Percentiles rank a stretch among this genome's conserved stretches.
Evolutionary conservation across 2,797 vertebrate genomes (phyloP).

Genomic region (Champsocephalus esox): DNA sequence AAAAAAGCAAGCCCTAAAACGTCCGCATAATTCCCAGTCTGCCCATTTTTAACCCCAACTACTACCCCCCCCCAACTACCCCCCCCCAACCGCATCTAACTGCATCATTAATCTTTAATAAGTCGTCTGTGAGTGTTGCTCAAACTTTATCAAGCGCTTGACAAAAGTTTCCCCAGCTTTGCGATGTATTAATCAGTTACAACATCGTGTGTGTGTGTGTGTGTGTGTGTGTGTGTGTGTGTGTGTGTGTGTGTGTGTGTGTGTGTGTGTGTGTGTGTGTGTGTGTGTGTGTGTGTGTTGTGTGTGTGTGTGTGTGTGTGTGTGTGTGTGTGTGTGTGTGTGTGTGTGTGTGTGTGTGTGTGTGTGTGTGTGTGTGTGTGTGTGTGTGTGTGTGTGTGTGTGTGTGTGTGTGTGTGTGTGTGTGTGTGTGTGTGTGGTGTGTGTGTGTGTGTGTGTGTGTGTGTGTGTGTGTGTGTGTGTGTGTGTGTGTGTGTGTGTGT

Average conservation of each 20-base stretch:
- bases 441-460: too few relatives aligned
- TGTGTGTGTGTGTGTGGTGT: too few relatives aligned
- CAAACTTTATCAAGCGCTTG: constrained; percentile 26
- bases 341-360: too few relatives aligned
- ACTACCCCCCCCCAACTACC: too few relatives aligned
- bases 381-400: too few relatives aligned
- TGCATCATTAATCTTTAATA: constrained; percentile 65
- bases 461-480: constrained; percentile 13
- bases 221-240: constrained; percentile 22
- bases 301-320: too few relatives aligned
- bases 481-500: constrained; percentile 26
- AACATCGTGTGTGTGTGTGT: too few relatives aligned
- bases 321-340: too few relatives aligned
- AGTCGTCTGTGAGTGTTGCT: constrained; percentile 27
- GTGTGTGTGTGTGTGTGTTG: background rate
- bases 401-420: too few relatives aligned
- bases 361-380: too few relatives aligned
- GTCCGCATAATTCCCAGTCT: constrained; percentile 23
- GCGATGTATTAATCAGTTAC: constrained; percentile 10
- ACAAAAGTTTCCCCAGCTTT: constrained; percentile 17
- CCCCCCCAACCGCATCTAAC: constrained; percentile 13
- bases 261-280: constrained; percentile 1
- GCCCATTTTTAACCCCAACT: background rate
- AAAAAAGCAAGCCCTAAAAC: constrained; percentile 27
- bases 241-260: constrained; percentile 25